A percentile compares a stretch with the other conserved stretches of the same genome.
These are phyloP conservation scores for Eumerus sabulonum DNA, from an alignment of 2,888 invertebrate genomes.

Conservation along the genomic window DNA sequence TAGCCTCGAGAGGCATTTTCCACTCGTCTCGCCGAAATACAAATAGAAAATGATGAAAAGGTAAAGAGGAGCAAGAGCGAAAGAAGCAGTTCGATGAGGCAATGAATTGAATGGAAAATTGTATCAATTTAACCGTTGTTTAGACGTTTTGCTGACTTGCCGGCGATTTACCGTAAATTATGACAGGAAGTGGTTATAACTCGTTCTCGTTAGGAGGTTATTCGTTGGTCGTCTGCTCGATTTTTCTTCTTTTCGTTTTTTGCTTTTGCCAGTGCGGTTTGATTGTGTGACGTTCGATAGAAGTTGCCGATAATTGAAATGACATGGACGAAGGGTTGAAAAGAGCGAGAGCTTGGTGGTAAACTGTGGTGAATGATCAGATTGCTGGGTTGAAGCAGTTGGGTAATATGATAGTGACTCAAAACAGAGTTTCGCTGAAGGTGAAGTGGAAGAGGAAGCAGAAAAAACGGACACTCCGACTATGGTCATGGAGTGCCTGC, in stretches of 20 bases:
- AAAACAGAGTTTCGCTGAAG: too few species aligned
- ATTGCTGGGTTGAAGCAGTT: too few species aligned
- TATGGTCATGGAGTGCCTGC: too few species aligned
- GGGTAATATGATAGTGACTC: too few species aligned
- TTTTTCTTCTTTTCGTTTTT: not conserved
- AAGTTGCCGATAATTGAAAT: conserved; percentile 19
- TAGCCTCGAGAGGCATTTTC: conserved; percentile 29
- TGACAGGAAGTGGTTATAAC: conserved; percentile 43
- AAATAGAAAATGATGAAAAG: not conserved
- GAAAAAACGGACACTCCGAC: too few species aligned
- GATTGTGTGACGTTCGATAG: conserved; percentile 22
- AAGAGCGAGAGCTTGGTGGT: too few species aligned
- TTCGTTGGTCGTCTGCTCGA: not conserved
- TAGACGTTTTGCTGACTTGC: conserved; percentile 44
- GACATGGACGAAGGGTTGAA: too few species aligned
- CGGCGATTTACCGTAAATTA: conserved; percentile 38
- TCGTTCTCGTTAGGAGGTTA: conserved; percentile 30
- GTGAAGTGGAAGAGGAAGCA: too few species aligned
- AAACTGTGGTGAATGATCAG: too few species aligned
- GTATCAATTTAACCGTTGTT: conserved; percentile 50
- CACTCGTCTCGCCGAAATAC: conserved; percentile 12
- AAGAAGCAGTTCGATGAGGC: not conserved
- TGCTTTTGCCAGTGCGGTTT: not conserved
- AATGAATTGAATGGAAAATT: conserved; percentile 42
- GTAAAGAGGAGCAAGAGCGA: not conserved